Evolutionary conservation across 2,888 invertebrate genomes (phyloP).

Genomic region (Blera fallax): DNA sequence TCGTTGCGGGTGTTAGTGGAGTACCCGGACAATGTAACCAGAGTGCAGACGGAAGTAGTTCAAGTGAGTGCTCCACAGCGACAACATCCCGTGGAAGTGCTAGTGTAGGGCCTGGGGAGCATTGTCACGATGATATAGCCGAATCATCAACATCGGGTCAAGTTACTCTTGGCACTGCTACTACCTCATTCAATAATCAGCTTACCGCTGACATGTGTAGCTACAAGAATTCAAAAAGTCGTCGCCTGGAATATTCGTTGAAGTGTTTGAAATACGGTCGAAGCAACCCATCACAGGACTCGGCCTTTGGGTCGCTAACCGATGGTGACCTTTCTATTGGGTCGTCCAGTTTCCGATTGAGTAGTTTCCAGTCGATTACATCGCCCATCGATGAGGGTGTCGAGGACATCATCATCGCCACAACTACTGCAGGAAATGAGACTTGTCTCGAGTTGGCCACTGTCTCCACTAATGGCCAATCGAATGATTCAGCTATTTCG

Average conservation of each 20-base stretch:
- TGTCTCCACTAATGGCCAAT: constrained; percentile 79
- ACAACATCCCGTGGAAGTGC: constrained; percentile 55
- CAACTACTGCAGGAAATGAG: constrained; percentile 79
- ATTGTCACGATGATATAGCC: constrained; percentile 53
- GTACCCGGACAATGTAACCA: constrained; percentile 36
- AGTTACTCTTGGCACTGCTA: constrained; percentile 62
- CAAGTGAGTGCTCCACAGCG: constrained; percentile 73
- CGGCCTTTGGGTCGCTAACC: constrained; percentile 81
- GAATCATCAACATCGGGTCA: constrained; percentile 68
- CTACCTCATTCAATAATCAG: constrained; percentile 79
- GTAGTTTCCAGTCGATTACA: constrained; percentile 81
- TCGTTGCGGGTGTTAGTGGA: constrained; percentile 29
- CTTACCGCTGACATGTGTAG: constrained; percentile 81
- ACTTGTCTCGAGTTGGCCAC: constrained; percentile 80
- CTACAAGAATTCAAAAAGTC: constrained; percentile 81
- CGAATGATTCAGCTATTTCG: constrained; percentile 81
- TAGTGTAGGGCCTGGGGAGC: constrained; percentile 20
- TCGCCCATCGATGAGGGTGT: constrained; percentile 82
- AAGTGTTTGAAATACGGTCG: constrained; percentile 81
- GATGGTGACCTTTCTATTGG: constrained; percentile 82
- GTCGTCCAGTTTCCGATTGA: constrained; percentile 81
- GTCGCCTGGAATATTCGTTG: constrained; percentile 81
- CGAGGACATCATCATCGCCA: constrained; percentile 81
- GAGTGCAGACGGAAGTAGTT: constrained; percentile 70
- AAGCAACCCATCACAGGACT: constrained; percentile 82